Base-by-base conservation (phyloP, 2,888 invertebrate genomes). In the Cheilosia urbana region DNA sequence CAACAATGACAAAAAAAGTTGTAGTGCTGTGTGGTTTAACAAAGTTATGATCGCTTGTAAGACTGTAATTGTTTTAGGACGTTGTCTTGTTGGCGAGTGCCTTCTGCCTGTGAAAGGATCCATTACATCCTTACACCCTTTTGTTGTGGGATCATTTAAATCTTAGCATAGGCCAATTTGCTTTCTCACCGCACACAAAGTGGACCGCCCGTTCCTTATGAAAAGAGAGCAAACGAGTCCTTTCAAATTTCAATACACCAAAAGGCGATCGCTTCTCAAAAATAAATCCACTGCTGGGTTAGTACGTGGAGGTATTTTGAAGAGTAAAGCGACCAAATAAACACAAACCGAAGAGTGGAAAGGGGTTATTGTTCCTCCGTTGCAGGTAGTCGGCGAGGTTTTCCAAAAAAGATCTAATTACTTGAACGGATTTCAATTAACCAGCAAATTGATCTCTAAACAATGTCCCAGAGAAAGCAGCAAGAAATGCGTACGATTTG, bases 141-240 rank as follows among this genome's bases (percentile, higher is more conserved):
- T 82, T 87, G 87, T 78, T 63, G 69, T 63, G 69, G 63, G 78
- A 69, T 87, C 87, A 78, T 87, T 87, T 82, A 87, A 87, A 87
- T 81, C 82, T 34, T 58, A 45, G 63, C 69, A 66, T 73, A 69
- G 87, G 63, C 58, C 82, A 87, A 87, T 87, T 87, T 87, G 87
- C 78, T 68, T 87, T 87, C 87, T 82, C 72, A 69, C 69, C 53
- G 55, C 49, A 69, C 9, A 82, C 69, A 87, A 77, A 73, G 77
- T 73, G 78, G 47, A 53, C 82, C 87, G 87, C 87, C 87, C 57
- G 62, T 71, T 55, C 21, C 30, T 45, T n/a, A 27, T 19, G 49
- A 68, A 51, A 53, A 17, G 27, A 9, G 79, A 79, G 40, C 60
- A 49, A 51, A 1, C 6, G 60, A 71, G 51, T 71, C 37, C 37